Evolutionary conservation across 2,113 vertebrate genomes (phyloP).

Genomic region (Scopus umbretta): DNA sequence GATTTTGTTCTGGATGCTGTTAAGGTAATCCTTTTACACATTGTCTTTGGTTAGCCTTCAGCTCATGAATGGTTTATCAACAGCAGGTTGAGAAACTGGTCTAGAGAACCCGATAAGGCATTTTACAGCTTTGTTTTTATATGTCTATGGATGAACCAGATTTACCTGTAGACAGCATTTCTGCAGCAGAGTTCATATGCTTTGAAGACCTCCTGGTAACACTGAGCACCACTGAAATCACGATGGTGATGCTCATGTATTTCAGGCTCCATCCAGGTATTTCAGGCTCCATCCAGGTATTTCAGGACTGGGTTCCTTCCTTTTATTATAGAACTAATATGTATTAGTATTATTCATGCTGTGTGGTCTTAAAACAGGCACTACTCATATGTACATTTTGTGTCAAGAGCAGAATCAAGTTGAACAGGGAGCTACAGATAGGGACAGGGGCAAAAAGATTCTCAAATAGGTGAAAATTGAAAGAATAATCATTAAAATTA

Average conservation of each 20-base stretch:
- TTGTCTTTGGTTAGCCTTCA: background rate
- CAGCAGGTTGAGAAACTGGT: background rate
- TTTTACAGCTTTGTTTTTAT: background rate
- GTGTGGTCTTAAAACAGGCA: background rate
- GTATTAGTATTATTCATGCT: background rate
- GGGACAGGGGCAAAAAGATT: background rate
- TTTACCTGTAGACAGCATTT: background rate
- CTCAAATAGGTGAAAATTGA: background rate
- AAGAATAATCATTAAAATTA: background rate
- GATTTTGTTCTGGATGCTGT: background rate
- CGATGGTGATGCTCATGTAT: background rate
- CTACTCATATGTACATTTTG: background rate
- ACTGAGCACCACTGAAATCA: background rate
- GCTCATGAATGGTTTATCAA: background rate
- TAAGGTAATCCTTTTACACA: background rate
- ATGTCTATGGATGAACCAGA: background rate
- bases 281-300: background rate
- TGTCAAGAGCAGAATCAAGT: background rate
- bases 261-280: background rate
- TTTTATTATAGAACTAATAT: background rate
- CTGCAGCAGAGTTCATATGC: background rate
- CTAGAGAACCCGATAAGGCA: rapidly evolving
- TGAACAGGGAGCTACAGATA: background rate
- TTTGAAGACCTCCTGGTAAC: background rate
- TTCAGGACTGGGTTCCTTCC: background rate